Evolutionary conservation across 2,113 vertebrate species (phyloP), one percentile per base, ranked within the genome.

Genomic region (Seriola quinqueradiata): DNA sequence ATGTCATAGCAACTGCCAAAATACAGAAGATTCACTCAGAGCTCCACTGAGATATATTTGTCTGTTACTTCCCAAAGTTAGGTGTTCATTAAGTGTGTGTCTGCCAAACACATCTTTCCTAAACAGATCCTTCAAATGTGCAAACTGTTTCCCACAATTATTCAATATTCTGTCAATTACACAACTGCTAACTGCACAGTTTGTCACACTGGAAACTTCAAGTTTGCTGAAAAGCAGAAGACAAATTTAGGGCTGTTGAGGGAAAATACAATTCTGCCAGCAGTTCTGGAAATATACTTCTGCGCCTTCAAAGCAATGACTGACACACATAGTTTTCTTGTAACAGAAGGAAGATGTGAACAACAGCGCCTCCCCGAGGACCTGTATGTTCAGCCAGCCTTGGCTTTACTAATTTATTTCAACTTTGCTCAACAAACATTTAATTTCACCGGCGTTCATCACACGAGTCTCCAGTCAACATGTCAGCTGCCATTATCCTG

Each of bases 381-480:
- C 52, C 7, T 17, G 25, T 25, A 66, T 67, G 78, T 70, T 85
- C 82, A 79, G 63, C 81, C 81, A 64, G 61, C 77, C 58, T 70
- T 25, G 67, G 66, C 55, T 84, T 87, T 57, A 59, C 81, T 84
- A 83, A 91, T 89, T 89, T 63, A 86, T 82, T 72, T 55, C 4
- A 10, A 50, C 57, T 82, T 90, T 87, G 78, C 70, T 66, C 48
- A 84, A 89, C 75, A 82, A 87, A 90, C 80, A 77, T 84, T 85
- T 76, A 10, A 87, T 86, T 86, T 86, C 55, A 46, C 64, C 52
- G 65, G 75, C 71, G 50, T 70, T 80, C 67, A 73, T 73, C 87
- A 50, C 42, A 68, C 2, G 32, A 77, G 81, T 60, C 79, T 78
- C 82, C 40, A 69, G 72, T 84, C 79, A 78, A 75, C 34, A 19